Conservation (phyloP, 23 tunicate genomes). For the Halocynthia aurantium region DNA sequence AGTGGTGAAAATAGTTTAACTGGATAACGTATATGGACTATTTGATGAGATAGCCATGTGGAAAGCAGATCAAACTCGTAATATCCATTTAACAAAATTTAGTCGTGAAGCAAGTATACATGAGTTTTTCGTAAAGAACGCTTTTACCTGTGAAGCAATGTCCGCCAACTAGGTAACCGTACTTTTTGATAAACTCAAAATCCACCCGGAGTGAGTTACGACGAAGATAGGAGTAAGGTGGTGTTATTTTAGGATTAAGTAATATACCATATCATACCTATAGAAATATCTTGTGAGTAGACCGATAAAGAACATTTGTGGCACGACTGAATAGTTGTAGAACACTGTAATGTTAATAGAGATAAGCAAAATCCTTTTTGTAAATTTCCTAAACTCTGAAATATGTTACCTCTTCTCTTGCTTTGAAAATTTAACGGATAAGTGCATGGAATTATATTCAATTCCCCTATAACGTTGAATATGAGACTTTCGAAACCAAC, state of each 20-base stretch:
- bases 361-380: not conserved
- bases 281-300: constrained; percentile 42
- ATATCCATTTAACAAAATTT: too few species aligned
- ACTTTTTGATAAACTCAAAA: too few species aligned
- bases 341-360: constrained; percentile 25
- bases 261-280: constrained; percentile 32
- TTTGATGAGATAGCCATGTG: not conserved
- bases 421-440: constrained; percentile 64
- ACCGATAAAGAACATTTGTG: constrained; percentile 63
- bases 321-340: constrained; percentile 74
- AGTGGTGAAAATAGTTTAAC: not conserved
- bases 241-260: not conserved
- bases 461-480: constrained; percentile 52
- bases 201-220: too few species aligned
- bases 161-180: too few species aligned
- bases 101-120: too few species aligned
- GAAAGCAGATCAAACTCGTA: too few species aligned
- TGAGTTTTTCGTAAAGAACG: too few species aligned
- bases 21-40: not conserved
- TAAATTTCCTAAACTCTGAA: not conserved
- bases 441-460: constrained; percentile 48
- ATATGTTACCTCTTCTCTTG: constrained; percentile 49
- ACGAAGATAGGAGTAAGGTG: too few species aligned
- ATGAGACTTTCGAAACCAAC: constrained; percentile 80
- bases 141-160: too few species aligned